Evolutionary conservation across 2,797 vertebrate species (phyloP), one percentile per base, ranked within the genome.

Genomic region (Rhinella marina): DNA sequence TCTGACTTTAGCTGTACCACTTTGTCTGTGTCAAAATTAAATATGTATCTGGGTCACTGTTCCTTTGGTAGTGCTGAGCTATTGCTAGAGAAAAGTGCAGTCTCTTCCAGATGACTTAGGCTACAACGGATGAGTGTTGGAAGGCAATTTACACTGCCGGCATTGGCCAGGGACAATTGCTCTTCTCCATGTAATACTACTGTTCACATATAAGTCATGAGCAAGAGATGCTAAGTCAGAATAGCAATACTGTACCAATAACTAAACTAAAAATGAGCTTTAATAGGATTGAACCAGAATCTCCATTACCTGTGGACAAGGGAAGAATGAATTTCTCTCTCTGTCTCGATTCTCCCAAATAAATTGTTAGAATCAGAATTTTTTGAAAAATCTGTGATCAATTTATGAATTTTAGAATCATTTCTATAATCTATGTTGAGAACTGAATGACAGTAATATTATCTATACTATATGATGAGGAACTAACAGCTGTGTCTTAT

Each of bases 11-110:
- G 75, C 68, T 76, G n/a, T 75, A 75, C 80, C 72, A 76, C 70
- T 87, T 25, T 87, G 52, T 75, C 72, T 83, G 48, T 87, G 81
- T 87, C 72, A 62, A 62, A 50, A 77, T 87, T 56, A 82, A 77
- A 87, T 87, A 87, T 87, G 86, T 66, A 87, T 82, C 80, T 87
- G 80, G 86, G 86, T 87, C 86, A 77, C 41, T 81, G 70, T 32
- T 72, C 52, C 29, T 59, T 66, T 64, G 62, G 57, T 87, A 75
- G 29, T 25, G 80, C 48, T 82, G 70, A 82, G 54, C 25, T 62
- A 59, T 59, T 59, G 76, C 50, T 48, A 70, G 48, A 59, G 50
- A 86, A 52, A 68, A 80, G 57, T 59, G 3, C 77, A 80, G 52
- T 48, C 85, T 86, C 70, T 80, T 66, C 61, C 84, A 86, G 27